Conservation (phyloP, 2,888 invertebrate species). For the Apamea crenata region DNA sequence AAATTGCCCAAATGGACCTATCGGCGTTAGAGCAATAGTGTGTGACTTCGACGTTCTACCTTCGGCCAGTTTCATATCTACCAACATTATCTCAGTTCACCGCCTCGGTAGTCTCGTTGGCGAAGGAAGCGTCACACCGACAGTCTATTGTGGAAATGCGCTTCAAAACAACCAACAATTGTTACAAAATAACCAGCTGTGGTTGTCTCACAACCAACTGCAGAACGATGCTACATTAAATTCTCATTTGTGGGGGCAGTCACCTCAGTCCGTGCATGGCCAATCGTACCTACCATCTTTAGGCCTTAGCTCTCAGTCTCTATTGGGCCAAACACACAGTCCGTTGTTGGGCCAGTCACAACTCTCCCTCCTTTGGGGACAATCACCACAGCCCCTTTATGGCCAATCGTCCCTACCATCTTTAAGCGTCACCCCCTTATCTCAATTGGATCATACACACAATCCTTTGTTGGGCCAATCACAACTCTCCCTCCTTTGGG, state of each 20-base stretch:
- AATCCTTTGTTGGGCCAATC: too few relatives aligned
- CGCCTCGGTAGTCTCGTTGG: background rate
- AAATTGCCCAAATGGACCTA: slow-evolving; percentile 6
- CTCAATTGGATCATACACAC: too few relatives aligned
- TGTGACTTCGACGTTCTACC: slow-evolving; percentile 11
- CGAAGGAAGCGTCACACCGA: background rate
- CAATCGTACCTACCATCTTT: background rate
- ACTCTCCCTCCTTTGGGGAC: background rate
- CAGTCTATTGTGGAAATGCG: background rate
- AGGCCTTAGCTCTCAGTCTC: too few relatives aligned
- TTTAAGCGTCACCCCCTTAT: background rate
- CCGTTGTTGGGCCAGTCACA: background rate
- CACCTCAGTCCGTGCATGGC: background rate
- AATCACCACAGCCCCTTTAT: background rate
- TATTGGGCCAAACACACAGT: too few relatives aligned
- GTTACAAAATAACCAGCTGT: slow-evolving; percentile 10
- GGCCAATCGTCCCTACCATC: background rate
- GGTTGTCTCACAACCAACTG: background rate
- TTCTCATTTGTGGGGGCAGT: slow-evolving; percentile 5
- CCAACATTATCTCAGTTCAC: background rate
- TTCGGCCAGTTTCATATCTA: background rate
- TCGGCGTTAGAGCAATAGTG: background rate
- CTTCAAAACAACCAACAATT: slow-evolving; percentile 1
- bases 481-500: background rate
- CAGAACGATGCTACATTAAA: background rate